Percentiles rank a stretch among this genome's conserved stretches.
These are phyloP conservation scores for Corbicula japonica DNA, from an alignment of 2,888 invertebrate species.

Conservation along the genomic window DNA sequence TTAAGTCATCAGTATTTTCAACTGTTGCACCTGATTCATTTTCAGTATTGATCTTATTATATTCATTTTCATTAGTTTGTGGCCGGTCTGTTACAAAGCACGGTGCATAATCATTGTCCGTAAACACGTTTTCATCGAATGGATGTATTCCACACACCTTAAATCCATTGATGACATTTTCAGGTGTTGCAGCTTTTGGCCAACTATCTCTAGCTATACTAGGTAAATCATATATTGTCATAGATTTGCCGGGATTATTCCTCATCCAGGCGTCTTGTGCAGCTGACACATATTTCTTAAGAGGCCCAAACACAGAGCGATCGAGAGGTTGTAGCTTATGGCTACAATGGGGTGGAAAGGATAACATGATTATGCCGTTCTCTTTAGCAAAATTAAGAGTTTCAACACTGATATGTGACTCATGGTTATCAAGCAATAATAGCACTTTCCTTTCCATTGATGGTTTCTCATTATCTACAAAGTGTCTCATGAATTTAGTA, in stretches of 20 bases:
- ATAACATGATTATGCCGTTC: too few relatives aligned
- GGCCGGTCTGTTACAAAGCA: conserved; percentile 12
- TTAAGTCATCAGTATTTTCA: background rate
- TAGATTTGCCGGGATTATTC: too few relatives aligned
- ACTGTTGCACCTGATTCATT: background rate
- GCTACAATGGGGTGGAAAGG: too few relatives aligned
- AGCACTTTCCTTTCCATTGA: background rate
- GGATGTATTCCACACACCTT: conserved; percentile 12
- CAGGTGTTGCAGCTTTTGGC: conserved; percentile 3
- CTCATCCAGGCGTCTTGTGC: too few relatives aligned
- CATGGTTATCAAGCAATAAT: background rate
- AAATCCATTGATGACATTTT: conserved; percentile 11
- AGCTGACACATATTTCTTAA: too few relatives aligned
- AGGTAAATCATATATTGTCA: background rate
- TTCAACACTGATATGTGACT: too few relatives aligned
- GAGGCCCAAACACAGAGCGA: too few relatives aligned
- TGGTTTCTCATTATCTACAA: conserved; percentile 1
- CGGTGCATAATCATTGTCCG: conserved; percentile 20
- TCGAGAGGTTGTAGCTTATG: too few relatives aligned
- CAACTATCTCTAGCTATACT: background rate
- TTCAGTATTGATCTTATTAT: background rate
- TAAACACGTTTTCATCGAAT: conserved; percentile 24
- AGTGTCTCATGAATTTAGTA: background rate
- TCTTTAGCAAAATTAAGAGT: too few relatives aligned
- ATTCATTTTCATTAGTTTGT: conserved; percentile 2